phyloP scores from a whole-genome alignment of 2,113 vertebrate genomes.

The Heliornis fulica region DNA sequence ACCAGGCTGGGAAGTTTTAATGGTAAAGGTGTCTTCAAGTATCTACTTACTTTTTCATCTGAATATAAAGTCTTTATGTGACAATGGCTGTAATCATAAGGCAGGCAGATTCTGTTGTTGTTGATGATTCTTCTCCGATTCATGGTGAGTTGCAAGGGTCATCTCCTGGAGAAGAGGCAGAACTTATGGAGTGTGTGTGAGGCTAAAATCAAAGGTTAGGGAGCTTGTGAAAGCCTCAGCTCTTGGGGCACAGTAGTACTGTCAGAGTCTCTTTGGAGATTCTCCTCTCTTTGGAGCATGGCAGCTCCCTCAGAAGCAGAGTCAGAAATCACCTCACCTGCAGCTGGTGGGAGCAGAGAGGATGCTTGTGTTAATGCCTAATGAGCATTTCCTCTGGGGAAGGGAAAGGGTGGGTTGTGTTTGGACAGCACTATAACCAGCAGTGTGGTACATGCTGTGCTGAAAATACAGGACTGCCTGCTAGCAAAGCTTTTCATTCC shows the following conservation, averaged over 20 bases:
- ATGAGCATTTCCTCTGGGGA: not conserved
- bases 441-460: not conserved
- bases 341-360: not conserved
- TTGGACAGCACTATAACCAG: not conserved
- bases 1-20: not conserved
- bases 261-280: not conserved
- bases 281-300: not conserved
- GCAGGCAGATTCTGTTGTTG: not conserved
- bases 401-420: not conserved
- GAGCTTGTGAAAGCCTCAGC: not conserved
- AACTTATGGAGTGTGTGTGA: not conserved
- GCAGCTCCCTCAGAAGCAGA: not conserved
- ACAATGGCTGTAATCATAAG: rapidly evolving
- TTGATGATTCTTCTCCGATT: not conserved
- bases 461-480: not conserved
- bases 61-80: not conserved
- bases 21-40: not conserved
- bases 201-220: not conserved
- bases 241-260: not conserved
- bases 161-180: not conserved
- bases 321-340: not conserved
- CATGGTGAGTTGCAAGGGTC: not conserved
- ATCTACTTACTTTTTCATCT: not conserved
- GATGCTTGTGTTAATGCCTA: not conserved
- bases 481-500: not conserved